Conservation (phyloP, 2,113 vertebrate species). For the Amazona guildingii region DNA sequence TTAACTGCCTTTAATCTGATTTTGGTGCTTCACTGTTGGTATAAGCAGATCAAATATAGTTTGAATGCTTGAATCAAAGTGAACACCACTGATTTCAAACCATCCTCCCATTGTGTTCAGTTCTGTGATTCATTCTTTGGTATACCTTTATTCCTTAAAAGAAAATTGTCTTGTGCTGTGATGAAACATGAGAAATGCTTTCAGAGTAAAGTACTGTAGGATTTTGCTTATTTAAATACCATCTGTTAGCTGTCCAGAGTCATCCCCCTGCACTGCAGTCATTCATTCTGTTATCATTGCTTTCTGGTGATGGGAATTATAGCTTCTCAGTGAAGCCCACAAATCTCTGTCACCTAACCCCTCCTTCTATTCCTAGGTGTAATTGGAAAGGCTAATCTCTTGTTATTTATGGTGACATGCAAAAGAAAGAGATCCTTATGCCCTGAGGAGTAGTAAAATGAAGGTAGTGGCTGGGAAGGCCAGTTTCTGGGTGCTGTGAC, state of each 20-base stretch:
- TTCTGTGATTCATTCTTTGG: background rate
- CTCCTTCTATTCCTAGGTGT: background rate
- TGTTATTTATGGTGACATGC: background rate
- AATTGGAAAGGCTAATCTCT: background rate
- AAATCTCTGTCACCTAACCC: background rate
- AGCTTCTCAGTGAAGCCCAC: background rate
- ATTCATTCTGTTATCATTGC: background rate
- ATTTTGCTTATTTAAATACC: background rate
- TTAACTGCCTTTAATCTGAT: conserved; percentile 52
- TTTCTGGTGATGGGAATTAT: background rate
- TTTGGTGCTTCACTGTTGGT: background rate
- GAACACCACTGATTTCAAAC: background rate
- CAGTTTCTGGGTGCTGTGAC: background rate
- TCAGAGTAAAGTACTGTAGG: background rate
- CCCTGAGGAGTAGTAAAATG: background rate
- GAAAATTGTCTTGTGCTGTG: background rate
- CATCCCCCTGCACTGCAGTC: background rate
- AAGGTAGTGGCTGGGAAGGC: background rate
- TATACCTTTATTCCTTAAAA: background rate
- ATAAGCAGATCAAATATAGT: conserved; percentile 16
- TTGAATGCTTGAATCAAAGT: conserved; percentile 6
- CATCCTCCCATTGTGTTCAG: background rate
- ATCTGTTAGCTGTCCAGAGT: background rate
- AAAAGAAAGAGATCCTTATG: background rate
- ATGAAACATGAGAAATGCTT: background rate